Evolutionary conservation across 2,797 vertebrate species (phyloP), one percentile per base, ranked within the genome.

Genomic region (Acanthurus leucopareius): DNA sequence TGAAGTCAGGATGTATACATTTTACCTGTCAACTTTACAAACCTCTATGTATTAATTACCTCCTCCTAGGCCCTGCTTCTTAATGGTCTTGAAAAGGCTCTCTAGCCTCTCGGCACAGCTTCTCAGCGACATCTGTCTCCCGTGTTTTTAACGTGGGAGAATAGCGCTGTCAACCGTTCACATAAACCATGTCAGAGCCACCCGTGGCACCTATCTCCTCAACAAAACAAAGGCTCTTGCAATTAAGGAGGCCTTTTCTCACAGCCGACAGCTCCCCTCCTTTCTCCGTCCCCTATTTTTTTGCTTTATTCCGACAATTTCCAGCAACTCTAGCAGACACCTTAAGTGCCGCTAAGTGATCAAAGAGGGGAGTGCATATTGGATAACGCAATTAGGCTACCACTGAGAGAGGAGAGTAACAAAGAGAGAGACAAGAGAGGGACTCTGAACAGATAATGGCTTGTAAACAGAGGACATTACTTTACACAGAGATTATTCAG

Each of bases 321-420:
- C 84, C 90, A 92, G 92, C 90, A 93, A 91, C 86, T 89, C 83
- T 71, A 86, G 89, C 88, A 91, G 94, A 93, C 93, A 95, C 94
- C 94, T 94, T 94, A 95, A 95, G 94, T 95, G 94, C 92, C 90
- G 73, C 91, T 94, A 95, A 93, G 91, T 94, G 93, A 94, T 94
- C 93, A 94, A 94, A 91, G 90, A 94, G 92, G 79, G 84, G 87
- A 88, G 90, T 90, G 90, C 92, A 93, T 92, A 91, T 92, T 93
- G 93, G 93, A 91, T 96, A 94, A 95, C 89, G 86, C 93, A 94
- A 95, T 94, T 95, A 95, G 91, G 90, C 89, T 85, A 91, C 87
- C 92, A 80, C 91, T 83, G 91, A 88, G 89, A 87, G 91, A 84
- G 84, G 86, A 77, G 86, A 83, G 89, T 89, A 89, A 88, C 88